Evolutionary conservation across 2,113 vertebrate genomes (phyloP).

Genomic region (Oplegnathus fasciatus): DNA sequence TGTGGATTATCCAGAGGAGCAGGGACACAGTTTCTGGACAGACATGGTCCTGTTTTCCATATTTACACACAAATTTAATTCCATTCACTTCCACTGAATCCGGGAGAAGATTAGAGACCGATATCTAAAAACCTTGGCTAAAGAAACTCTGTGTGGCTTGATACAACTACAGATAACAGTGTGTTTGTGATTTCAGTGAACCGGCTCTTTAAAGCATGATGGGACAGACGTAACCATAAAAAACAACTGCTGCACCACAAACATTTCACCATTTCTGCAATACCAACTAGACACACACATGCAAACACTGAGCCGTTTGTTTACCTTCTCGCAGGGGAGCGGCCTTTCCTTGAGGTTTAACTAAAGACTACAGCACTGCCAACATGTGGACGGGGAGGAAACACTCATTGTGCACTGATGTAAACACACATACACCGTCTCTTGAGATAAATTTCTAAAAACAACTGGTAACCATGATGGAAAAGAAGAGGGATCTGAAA

Average conservation of each 20-base stretch:
- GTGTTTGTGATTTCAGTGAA: slow-evolving; percentile 4
- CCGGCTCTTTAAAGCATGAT: background rate
- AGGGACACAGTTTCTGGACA: background rate
- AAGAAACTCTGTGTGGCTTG: background rate
- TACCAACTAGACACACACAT: background rate
- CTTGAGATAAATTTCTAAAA: slow-evolving; percentile 12
- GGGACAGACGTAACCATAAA: background rate
- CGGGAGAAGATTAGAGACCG: background rate
- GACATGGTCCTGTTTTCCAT: background rate
- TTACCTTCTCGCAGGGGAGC: slow-evolving; percentile 54
- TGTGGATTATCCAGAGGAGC: background rate
- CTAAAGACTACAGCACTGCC: slow-evolving; percentile 10
- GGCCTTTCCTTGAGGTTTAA: slow-evolving; percentile 44
- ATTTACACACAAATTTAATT: no score
- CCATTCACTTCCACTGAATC: no score
- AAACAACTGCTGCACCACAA: background rate
- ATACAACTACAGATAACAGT: background rate
- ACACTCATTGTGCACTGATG: slow-evolving; percentile 35
- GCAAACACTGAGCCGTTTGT: slow-evolving; percentile 51
- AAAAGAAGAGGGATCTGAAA: slow-evolving; percentile 15
- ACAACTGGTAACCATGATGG: background rate
- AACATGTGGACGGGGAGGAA: slow-evolving; percentile 49
- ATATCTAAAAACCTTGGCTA: background rate
- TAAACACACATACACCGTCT: slow-evolving; percentile 43
- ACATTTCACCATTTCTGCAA: background rate